These are phyloP conservation scores for Ceratotherium simum DNA, from an alignment of 2,113 vertebrate species.

Conservation along the genomic window DNA sequence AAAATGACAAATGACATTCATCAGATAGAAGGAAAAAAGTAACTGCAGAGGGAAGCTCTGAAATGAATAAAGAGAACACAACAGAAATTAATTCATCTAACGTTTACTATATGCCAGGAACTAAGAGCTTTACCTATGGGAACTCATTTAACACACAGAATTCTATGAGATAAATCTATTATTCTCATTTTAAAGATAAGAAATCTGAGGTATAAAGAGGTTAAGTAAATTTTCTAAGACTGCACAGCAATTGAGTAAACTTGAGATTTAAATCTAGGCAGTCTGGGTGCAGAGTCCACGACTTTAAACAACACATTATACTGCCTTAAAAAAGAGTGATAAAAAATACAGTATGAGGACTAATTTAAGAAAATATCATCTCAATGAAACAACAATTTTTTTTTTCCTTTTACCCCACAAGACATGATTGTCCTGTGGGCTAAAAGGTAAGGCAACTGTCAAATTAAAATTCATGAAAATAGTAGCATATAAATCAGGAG, in stretches of 20 bases:
- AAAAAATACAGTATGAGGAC: not conserved
- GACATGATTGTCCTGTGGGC: not conserved
- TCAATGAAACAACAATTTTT: not conserved
- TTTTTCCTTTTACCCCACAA: no score
- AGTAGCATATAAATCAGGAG: not conserved
- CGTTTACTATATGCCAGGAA: not conserved
- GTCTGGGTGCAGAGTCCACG: not conserved
- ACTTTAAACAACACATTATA: not conserved
- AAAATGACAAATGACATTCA: not conserved
- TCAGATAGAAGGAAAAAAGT: not conserved
- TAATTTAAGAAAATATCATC: not conserved
- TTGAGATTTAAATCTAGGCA: not conserved
- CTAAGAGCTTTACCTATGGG: not conserved
- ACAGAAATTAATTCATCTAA: not conserved
- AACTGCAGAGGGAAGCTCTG: not conserved
- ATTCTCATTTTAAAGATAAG: not conserved
- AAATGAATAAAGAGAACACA: not conserved
- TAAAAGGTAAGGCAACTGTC: not conserved
- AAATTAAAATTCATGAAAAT: not conserved
- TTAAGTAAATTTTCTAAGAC: not conserved
- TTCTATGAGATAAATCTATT: not conserved
- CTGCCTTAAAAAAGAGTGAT: not conserved
- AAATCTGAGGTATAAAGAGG: not conserved
- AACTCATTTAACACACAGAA: not conserved
- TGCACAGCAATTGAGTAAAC: not conserved